Conservation (phyloP, 2,113 vertebrate species). For the Paratilapia polleni region DNA sequence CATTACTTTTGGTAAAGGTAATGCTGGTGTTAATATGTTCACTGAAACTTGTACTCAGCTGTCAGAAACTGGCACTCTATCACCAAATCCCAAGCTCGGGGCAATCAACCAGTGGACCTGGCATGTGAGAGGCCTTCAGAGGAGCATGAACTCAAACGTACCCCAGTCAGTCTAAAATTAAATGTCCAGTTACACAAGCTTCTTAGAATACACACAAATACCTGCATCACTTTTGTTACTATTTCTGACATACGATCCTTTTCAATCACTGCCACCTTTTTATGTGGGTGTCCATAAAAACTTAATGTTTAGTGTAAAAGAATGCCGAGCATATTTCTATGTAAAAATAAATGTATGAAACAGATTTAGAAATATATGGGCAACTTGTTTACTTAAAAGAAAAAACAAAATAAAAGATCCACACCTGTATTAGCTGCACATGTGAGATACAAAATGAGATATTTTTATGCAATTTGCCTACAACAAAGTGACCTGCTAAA, state of each 20-base stretch:
- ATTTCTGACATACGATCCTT: slow-evolving; percentile 1
- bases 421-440: not conserved
- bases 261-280: not conserved
- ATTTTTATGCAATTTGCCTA: not conserved
- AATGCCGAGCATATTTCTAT: slow-evolving; percentile 13
- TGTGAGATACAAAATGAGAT: not conserved
- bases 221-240: slow-evolving; percentile 23
- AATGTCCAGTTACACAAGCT: slow-evolving; percentile 2
- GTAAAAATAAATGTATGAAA: slow-evolving; percentile 29
- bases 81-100: slow-evolving; percentile 30
- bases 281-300: not conserved
- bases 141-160: slow-evolving; percentile 39
- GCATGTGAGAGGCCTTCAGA: slow-evolving; percentile 41
- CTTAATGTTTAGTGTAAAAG: not conserved
- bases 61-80: slow-evolving; percentile 45
- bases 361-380: slow-evolving; percentile 17
- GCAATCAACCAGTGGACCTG: slow-evolving; percentile 35
- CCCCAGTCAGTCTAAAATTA: slow-evolving; percentile 18
- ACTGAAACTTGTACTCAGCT: slow-evolving; percentile 37
- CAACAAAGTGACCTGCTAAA: not conserved
- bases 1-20: slow-evolving; percentile 42
- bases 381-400: not conserved
- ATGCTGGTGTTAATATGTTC: slow-evolving; percentile 13
- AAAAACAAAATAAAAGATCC: not conserved
- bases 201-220: slow-evolving; percentile 5